Evolutionary conservation across 2,113 vertebrate species (phyloP).

Genomic region (Acrocephalus arundinaceus): DNA sequence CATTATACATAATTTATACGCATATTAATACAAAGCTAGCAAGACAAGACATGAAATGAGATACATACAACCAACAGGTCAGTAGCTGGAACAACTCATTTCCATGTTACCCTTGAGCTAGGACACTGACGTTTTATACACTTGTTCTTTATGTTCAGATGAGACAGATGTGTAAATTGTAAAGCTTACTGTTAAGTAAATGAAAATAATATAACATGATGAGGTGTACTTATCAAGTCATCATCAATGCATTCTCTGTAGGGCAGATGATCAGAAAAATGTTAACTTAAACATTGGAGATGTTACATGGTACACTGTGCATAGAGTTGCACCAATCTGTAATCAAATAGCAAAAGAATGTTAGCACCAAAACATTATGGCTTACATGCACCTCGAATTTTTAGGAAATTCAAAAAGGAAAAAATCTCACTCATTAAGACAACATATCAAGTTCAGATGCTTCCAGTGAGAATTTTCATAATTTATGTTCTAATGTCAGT

Average conservation of each 20-base stretch:
- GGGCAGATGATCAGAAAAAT: background rate
- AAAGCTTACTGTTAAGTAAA: background rate
- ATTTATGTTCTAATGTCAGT: background rate
- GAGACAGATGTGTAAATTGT: background rate
- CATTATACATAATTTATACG: background rate
- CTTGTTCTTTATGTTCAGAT: background rate
- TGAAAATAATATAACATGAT: background rate
- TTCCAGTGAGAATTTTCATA: background rate
- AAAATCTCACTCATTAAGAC: background rate
- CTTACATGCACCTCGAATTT: background rate
- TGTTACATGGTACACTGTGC: background rate
- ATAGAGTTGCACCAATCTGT: background rate
- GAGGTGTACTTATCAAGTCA: background rate
- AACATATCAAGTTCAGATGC: background rate
- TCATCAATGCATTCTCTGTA: background rate
- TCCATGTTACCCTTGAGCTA: background rate
- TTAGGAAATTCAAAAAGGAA: background rate
- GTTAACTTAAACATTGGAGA: background rate
- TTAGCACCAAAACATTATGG: background rate
- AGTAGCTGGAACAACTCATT: background rate
- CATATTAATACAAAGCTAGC: background rate
- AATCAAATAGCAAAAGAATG: background rate
- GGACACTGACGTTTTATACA: background rate
- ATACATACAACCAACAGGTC: background rate
- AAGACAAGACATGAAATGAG: background rate